Base-by-base conservation (phyloP, 2,888 invertebrate genomes). In the Gnatocerus cornutus region DNA sequence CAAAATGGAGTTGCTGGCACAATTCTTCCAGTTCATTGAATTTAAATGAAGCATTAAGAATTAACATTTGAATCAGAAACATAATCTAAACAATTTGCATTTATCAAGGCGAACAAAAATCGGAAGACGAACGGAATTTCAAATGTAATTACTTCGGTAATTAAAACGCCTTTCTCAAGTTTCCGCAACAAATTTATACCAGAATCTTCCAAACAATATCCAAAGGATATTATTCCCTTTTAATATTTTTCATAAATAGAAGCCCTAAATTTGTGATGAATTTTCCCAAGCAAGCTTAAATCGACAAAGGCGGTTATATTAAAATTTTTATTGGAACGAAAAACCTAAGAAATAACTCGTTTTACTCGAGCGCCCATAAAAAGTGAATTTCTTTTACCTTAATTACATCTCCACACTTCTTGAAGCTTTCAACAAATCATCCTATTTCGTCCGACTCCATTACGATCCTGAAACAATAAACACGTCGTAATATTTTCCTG, bases 1-100 rank as follows among this genome's bases (percentile, higher is more conserved):
- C 4, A 21, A 4, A 21, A 21, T 21, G 21, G 2, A 4, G 4
- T 1, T 21, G 21, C 21, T 39, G 37, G 5, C 39, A 37, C 10
- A 30, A 14, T 53, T 53, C 16, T 53, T 33, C 27, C 43, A 33
- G 5, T 30, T 59, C 21, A 58, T 45, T 58, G 29, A 45, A 58
- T 45, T 12, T 13, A 58, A 59, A 59, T 59, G 59, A 46, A 45
- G 30, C 59, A 59, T 59, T 59, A 45, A 46, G 33, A 59, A 48
- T 61, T 61, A 61, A 48, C 50, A 61, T 50, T 37, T 37, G 61
- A 61, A 61, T 39, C 39, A 10, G 21, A 48, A 37, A 39, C 48
- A 59, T 45, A 61, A 50, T 61, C 61, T 50, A 61, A 61, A 61
- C 61, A 61, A 61, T 61, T 61, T 61, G 61, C 61, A 61, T 61